Conservation (phyloP, 2,113 vertebrate species). For the Hemiscyllium ocellatum region DNA sequence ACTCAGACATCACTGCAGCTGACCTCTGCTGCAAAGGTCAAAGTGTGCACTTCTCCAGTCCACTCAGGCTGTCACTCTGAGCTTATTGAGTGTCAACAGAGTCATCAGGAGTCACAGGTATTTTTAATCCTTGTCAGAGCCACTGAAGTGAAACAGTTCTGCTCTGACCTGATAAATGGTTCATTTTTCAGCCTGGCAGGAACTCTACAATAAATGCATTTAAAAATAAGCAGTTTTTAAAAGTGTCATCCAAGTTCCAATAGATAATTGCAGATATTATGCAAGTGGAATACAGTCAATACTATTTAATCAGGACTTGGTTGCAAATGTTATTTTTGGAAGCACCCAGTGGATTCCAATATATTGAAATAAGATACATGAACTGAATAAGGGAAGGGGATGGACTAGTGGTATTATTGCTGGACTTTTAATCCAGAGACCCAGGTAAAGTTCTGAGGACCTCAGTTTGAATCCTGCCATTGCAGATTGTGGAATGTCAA, state of each 20-base stretch:
- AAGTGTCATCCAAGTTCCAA: neutral
- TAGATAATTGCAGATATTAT: neutral
- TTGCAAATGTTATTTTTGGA: neutral
- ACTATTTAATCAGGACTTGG: neutral
- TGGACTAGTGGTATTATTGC: too few relatives aligned
- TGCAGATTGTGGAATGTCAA: too few relatives aligned
- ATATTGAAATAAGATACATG: neutral
- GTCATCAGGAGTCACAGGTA: conserved; percentile 25
- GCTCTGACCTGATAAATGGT: neutral
- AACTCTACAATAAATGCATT: neutral
- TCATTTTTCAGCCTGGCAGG: neutral
- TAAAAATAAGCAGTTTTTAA: neutral
- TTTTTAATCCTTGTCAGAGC: conserved; percentile 26
- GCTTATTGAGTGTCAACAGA: conserved; percentile 16
- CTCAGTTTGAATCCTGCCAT: too few relatives aligned
- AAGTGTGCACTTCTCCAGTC: conserved; percentile 4
- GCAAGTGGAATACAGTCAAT: neutral
- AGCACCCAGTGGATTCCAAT: neutral
- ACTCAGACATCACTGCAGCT: neutral
- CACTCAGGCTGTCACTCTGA: conserved; percentile 20
- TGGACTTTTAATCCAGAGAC: too few relatives aligned
- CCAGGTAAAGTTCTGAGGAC: too few relatives aligned
- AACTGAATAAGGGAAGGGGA: too few relatives aligned
- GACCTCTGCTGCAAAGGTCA: conserved; percentile 26
- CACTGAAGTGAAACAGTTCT: neutral